Evolutionary conservation across 2,797 vertebrate genomes (phyloP).

Genomic region (Linurgus olivaceus): DNA sequence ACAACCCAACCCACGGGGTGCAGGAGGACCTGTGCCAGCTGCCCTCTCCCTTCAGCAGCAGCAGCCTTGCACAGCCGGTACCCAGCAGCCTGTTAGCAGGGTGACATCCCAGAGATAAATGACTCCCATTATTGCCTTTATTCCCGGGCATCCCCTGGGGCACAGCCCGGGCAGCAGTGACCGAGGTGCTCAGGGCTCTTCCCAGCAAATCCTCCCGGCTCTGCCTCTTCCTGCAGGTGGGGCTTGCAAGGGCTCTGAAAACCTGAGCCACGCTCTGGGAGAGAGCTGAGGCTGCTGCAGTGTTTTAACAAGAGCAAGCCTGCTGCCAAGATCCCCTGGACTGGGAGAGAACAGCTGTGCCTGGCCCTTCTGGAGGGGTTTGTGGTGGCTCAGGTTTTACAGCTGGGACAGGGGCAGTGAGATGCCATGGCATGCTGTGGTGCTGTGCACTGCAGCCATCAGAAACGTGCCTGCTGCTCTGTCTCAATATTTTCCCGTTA

Average conservation of each 20-base stretch:
- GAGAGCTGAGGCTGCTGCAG: neutral
- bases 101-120: neutral
- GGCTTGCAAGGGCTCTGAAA: neutral
- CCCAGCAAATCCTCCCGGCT: neutral
- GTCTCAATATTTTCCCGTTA: neutral
- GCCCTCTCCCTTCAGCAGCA: neutral
- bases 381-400: neutral
- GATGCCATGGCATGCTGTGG: rapidly evolving
- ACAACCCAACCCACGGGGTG: rapidly evolving
- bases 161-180: neutral
- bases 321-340: rapidly evolving
- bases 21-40: neutral
- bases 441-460: neutral
- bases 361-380: neutral
- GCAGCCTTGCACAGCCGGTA: neutral
- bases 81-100: neutral
- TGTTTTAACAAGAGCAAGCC: rapidly evolving
- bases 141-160: neutral
- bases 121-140: neutral
- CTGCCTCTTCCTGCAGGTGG: rapidly evolving
- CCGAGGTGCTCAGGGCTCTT: neutral
- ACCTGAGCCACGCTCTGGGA: rapidly evolving
- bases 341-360: rapidly evolving
- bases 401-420: neutral
- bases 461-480: neutral